Conservation (phyloP, 1,140 invertebrate genomes). For the Apis laboriosa region DNA sequence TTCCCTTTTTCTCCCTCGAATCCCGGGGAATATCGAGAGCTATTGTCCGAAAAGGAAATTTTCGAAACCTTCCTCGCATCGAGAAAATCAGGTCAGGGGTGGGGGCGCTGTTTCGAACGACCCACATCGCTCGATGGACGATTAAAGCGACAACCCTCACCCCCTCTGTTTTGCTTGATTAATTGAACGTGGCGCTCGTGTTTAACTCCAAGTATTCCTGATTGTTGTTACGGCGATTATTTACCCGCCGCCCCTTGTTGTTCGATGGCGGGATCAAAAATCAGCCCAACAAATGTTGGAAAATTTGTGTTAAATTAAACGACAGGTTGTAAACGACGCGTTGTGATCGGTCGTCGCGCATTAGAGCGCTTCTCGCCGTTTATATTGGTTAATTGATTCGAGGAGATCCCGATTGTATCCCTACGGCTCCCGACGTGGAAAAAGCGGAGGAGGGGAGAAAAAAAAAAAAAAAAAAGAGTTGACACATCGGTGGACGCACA, state of each 20-base stretch:
- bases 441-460: background rate
- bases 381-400: slow-evolving; percentile 6
- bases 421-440: too few species aligned
- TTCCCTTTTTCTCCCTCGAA: background rate
- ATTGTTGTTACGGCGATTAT: slow-evolving; percentile 24
- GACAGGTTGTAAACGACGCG: background rate
- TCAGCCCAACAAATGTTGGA: slow-evolving; percentile 10
- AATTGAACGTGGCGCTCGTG: slow-evolving; percentile 24
- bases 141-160: background rate
- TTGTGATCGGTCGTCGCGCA: background rate
- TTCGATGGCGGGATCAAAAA: background rate
- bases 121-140: background rate
- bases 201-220: slow-evolving; percentile 14
- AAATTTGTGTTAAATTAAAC: slow-evolving; percentile 10
- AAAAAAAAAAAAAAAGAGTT: slow-evolving; percentile 14
- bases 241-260: background rate
- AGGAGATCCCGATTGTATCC: background rate
- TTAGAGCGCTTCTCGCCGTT: background rate
- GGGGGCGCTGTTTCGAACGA: background rate
- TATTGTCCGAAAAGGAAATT: background rate
- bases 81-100: background rate
- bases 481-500: background rate
- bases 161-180: slow-evolving; percentile 4
- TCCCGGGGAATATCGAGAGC: background rate
- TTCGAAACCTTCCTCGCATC: too few species aligned